A percentile compares a stretch with the other conserved stretches of the same genome.
Evolutionary conservation across 2,888 invertebrate species (phyloP).

Genomic region (Agrotis exclamationis): DNA sequence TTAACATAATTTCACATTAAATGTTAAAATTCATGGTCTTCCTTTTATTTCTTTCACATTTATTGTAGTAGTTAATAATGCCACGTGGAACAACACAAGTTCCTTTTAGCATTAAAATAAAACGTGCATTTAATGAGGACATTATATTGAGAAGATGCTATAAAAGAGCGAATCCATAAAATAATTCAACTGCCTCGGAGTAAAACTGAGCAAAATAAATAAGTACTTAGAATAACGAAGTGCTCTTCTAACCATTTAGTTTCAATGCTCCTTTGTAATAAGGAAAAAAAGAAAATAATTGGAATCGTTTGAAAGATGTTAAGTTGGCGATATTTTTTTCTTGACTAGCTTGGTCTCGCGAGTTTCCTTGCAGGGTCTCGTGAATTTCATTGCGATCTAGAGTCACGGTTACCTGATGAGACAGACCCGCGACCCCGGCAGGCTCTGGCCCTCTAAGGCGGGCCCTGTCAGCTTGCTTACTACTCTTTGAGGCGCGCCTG

Average conservation of each 20-base stretch:
- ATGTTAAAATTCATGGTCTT: too few species aligned
- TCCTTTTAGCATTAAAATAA: background rate
- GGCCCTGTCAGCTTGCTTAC: too few species aligned
- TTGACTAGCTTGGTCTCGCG: background rate
- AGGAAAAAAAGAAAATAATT: conserved; percentile 33
- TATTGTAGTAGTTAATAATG: too few species aligned
- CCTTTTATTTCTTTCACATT: too few species aligned
- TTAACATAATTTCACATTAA: too few species aligned
- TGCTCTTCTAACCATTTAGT: conserved; percentile 39
- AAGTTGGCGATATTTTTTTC: conserved; percentile 17
- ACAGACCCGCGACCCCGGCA: too few species aligned
- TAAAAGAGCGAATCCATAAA: conserved; percentile 19
- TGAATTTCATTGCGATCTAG: background rate
- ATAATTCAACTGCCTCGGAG: conserved; percentile 5
- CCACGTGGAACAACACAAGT: background rate
- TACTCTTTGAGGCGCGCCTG: too few species aligned
- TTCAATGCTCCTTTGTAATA: conserved; percentile 27
- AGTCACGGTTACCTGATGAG: too few species aligned
- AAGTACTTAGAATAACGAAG: conserved; percentile 43
- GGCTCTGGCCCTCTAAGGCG: too few species aligned
- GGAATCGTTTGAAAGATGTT: conserved; percentile 10
- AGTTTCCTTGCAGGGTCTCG: background rate
- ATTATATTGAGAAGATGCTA: background rate
- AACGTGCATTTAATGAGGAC: background rate
- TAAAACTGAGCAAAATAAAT: conserved; percentile 36